Evolutionary conservation across 2,888 invertebrate genomes (phyloP), one percentile per base, ranked within the genome.

Genomic region (Rosalia funebris): DNA sequence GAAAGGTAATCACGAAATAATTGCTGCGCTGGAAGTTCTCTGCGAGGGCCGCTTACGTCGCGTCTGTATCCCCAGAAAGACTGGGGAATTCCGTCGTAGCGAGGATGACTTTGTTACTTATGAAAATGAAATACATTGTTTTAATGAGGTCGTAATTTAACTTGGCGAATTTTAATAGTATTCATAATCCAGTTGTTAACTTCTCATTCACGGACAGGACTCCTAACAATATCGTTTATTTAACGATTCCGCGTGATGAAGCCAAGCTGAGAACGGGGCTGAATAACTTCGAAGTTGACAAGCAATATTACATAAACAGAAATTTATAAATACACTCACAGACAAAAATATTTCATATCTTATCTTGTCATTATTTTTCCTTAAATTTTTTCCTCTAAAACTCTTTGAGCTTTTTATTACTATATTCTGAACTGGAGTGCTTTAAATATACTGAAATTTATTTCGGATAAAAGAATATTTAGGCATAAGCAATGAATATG

Each of bases 141-240:
- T 47, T 47, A 47, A 47, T 47, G 34, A 17, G 34, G 10, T 11
- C 11, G 47, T 36, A 47, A 47, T 47, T 47, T 19, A 47, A 47
- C n/a, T 47, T n/a, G 11, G 47, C 16, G 34, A 34, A 47, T 47
- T 47, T 47, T 47, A 47, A 47, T 47, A 34, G 47, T 47, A 19
- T 47, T 15, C 47, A 47, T 47, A 47, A 47, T 47, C 47, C 11
- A 47, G 47, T 47, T 34, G 47, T 47, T 47, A 47, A 47, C 31
- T 47, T 16, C 19, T 11, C 47, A 36, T 36, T 47, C 47, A 17
- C 16, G 47, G 47, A 11, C 32, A 47, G 12, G 19, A 47, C 17
- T 15, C 16, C 25, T 46, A 3, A 36, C 25, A 47, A 47, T 34
- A 17, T 12, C 16, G 47, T 25, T 44, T n/a, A 44, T 25, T 2